A percentile compares a stretch with the other conserved stretches of the same genome.
These are phyloP conservation scores for Corythucha ciliata DNA, from an alignment of 2,888 invertebrate genomes.

Conservation along the genomic window DNA sequence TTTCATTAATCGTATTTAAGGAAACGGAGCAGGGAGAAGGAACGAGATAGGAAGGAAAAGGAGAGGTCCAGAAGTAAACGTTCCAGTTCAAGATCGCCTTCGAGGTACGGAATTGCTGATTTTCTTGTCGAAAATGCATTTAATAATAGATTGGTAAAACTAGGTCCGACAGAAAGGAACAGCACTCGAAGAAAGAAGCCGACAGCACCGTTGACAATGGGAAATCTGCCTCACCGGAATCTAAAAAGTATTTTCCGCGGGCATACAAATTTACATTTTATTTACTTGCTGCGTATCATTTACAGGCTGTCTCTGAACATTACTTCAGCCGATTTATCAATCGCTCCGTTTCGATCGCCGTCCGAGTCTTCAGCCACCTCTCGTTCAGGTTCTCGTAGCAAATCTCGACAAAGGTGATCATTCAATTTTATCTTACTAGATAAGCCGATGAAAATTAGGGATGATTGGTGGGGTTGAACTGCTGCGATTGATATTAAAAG, in stretches of 20 bases:
- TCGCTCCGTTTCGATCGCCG: no score
- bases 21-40: conserved; percentile 43
- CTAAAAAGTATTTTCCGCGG: conserved; percentile 4
- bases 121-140: not conserved
- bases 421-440: conserved; percentile 1
- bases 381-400: conserved; percentile 23
- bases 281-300: no score
- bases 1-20: conserved; percentile 35
- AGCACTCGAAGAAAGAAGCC: conserved; percentile 30
- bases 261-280: conserved; percentile 8
- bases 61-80: conserved; percentile 39
- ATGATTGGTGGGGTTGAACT: not conserved
- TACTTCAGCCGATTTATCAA: no score
- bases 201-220: no score
- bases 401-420: conserved; percentile 25
- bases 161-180: conserved; percentile 27
- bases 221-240: no score
- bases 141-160: not conserved
- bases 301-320: no score
- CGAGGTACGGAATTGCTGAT: conserved; percentile 26
- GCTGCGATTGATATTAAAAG: no score
- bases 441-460: not conserved
- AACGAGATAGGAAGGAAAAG: conserved; percentile 41
- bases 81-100: conserved; percentile 31
- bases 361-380: conserved; percentile 27